Evolutionary conservation across 2,113 vertebrate species (phyloP).

Genomic region (Albula goreensis): DNA sequence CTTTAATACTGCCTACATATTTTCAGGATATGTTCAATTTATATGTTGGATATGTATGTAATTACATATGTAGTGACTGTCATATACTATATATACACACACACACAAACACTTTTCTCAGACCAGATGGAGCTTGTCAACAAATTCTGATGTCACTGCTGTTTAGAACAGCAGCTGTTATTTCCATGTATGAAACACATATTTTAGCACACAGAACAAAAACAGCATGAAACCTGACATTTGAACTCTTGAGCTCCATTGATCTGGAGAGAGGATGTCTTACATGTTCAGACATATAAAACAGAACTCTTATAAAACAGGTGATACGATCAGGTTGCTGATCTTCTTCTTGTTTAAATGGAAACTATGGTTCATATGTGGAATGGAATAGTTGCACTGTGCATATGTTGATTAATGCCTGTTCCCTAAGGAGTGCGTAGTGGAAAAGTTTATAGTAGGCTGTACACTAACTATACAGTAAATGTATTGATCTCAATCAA

Average conservation of each 20-base stretch:
- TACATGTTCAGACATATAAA: no score
- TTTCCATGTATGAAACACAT: constrained; percentile 42
- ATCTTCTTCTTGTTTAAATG: no score
- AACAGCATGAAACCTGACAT: constrained; percentile 40
- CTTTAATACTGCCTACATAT: not conserved
- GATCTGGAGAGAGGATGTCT: not conserved
- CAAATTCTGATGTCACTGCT: constrained; percentile 43
- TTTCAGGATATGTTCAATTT: no score
- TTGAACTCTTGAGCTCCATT: constrained; percentile 8
- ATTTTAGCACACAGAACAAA: constrained; percentile 42
- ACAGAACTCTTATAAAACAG: no score
- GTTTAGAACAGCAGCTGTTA: constrained; percentile 46
- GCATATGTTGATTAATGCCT: not conserved
- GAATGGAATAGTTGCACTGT: no score
- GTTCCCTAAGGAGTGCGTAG: not conserved
- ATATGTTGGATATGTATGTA: no score
- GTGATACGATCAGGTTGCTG: no score
- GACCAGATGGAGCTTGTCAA: constrained; percentile 52
- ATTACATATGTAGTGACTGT: no score
- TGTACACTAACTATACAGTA: not conserved
- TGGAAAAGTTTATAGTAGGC: not conserved
- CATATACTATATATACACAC: not conserved
- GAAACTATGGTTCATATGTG: no score
- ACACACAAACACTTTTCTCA: not conserved
- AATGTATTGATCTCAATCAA: not conserved